These are phyloP conservation scores for Tangachromis dhanisi DNA, from an alignment of 2,113 vertebrate species.

Conservation along the genomic window DNA sequence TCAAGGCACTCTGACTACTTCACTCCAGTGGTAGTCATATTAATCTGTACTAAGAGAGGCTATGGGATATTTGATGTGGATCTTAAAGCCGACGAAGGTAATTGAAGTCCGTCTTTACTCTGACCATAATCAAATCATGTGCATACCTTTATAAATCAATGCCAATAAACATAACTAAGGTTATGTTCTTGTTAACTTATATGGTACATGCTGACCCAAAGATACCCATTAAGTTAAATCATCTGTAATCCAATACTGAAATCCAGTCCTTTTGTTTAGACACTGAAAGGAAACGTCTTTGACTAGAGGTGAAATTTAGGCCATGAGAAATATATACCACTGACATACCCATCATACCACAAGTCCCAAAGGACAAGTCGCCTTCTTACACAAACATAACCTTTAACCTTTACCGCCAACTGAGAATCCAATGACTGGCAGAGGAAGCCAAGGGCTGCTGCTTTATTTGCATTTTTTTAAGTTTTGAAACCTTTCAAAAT, in stretches of 20 bases:
- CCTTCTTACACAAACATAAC: conserved; percentile 18
- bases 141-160: neutral
- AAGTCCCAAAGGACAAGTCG: conserved; percentile 5
- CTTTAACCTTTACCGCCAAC: neutral
- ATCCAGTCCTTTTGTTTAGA: conserved; percentile 6
- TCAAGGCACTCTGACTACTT: neutral
- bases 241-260: conserved; percentile 23
- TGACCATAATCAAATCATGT: neutral
- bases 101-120: neutral
- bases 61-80: neutral
- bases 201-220: neutral
- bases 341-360: conserved; percentile 37
- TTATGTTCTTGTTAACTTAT: neutral
- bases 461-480: neutral
- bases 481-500: neutral
- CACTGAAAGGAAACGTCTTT: conserved; percentile 1
- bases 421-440: conserved; percentile 4
- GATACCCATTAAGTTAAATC: neutral
- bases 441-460: neutral
- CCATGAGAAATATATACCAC: neutral
- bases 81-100: neutral
- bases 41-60: neutral
- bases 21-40: neutral
- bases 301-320: neutral
- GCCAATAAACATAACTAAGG: neutral